Percentiles rank a stretch among this genome's conserved stretches.
These are phyloP conservation scores for Lichenostomus cassidix DNA, from an alignment of 2,113 vertebrate genomes.

Conservation along the genomic window DNA sequence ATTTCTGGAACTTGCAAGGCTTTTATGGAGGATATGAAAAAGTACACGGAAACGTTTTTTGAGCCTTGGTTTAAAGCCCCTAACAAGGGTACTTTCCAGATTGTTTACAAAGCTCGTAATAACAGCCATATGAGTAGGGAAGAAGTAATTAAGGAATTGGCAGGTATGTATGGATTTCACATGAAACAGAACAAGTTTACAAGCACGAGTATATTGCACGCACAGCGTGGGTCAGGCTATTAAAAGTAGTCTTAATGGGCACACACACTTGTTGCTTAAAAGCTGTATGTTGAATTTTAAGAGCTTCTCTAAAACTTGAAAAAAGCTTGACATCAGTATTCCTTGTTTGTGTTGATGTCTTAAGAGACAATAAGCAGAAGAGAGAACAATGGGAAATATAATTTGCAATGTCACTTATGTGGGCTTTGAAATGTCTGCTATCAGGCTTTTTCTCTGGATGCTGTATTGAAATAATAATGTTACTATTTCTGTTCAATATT, in stretches of 20 bases:
- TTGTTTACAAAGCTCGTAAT: conserved; percentile 94
- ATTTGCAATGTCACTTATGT: not conserved
- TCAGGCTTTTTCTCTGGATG: not conserved
- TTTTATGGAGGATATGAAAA: conserved; percentile 92
- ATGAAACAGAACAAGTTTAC: not conserved
- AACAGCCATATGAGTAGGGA: conserved; percentile 91
- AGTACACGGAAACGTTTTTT: conserved; percentile 86
- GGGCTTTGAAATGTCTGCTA: not conserved
- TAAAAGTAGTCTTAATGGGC: not conserved
- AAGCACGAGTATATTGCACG: not conserved
- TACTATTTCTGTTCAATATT: not conserved
- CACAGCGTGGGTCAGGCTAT: not conserved
- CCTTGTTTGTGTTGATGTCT: not conserved
- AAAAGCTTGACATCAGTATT: not conserved
- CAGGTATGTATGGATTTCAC: conserved; percentile 77
- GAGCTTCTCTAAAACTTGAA: not conserved
- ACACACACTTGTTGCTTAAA: not conserved
- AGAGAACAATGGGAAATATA: not conserved
- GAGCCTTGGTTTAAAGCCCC: conserved; percentile 94
- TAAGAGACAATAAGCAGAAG: not conserved
- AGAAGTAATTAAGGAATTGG: conserved; percentile 91
- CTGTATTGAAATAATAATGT: not conserved
- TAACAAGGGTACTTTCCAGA: conserved; percentile 87
- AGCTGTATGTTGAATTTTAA: not conserved
- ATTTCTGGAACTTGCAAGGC: conserved; percentile 92